A percentile compares a stretch with the other conserved stretches of the same genome.
Evolutionary conservation across 1,140 invertebrate genomes (phyloP).

Genomic region (Drosophila sturtevanti): DNA sequence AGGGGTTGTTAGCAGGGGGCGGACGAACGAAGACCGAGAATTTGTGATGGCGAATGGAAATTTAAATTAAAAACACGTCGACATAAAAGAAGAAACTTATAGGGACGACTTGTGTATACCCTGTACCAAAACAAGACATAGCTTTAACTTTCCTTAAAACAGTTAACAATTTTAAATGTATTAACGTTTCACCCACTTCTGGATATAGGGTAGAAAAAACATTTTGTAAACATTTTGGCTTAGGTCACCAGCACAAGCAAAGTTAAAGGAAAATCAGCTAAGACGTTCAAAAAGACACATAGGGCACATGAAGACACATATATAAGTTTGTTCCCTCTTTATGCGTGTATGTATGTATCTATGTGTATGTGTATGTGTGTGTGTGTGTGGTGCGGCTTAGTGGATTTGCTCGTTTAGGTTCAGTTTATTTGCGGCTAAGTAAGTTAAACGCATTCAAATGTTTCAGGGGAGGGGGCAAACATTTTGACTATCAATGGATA

Average conservation of each 20-base stretch:
- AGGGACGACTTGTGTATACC: no score
- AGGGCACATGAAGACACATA: not conserved
- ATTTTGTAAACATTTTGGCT: conserved; percentile 26
- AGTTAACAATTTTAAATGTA: no score
- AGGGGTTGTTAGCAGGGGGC: not conserved
- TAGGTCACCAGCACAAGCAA: not conserved
- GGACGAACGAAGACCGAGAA: not conserved
- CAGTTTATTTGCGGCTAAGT: conserved; percentile 4
- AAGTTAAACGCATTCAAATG: conserved; percentile 1
- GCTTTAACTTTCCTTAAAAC: no score
- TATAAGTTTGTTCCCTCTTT: no score
- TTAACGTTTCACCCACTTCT: no score
- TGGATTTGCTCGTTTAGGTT: conserved; percentile 7
- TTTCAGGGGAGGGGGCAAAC: not conserved
- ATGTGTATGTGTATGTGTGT: not conserved
- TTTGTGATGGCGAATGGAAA: conserved; percentile 31
- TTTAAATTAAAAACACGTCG: conserved; percentile 78
- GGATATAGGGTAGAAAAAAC: not conserved
- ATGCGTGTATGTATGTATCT: not conserved
- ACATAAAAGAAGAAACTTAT: conserved; percentile 29
- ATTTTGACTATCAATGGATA: not conserved
- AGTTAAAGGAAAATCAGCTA: not conserved
- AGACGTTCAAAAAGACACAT: not conserved
- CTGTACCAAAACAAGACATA: no score
- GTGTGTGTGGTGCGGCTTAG: not conserved